phyloP scores from a whole-genome alignment of 1,140 invertebrate species.

The Psilanteris sp. region DNA sequence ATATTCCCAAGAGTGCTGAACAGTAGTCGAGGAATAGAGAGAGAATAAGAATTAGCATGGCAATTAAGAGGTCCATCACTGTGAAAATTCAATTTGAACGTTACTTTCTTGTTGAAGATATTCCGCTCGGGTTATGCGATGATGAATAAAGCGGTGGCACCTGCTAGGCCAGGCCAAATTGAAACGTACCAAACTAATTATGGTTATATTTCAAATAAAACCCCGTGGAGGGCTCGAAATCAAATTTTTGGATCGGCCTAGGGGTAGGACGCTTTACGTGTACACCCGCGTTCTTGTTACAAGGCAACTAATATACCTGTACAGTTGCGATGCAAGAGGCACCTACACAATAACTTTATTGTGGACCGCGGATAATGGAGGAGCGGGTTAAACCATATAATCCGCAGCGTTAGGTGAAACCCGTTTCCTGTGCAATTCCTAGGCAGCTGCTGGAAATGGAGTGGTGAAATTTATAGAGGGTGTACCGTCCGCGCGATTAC shows the following conservation, averaged over 20 bases:
- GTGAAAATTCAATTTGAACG: slow-evolving; percentile 67
- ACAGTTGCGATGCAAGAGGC: slow-evolving; percentile 45
- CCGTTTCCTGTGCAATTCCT: slow-evolving; percentile 66
- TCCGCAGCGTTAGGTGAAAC: slow-evolving; percentile 74
- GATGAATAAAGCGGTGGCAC: slow-evolving; percentile 61
- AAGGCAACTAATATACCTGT: slow-evolving; percentile 59
- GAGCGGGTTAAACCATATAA: slow-evolving; percentile 71
- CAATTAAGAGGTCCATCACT: slow-evolving; percentile 77
- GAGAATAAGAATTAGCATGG: slow-evolving; percentile 68
- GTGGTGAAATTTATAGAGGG: slow-evolving; percentile 40
- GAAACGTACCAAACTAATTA: slow-evolving; percentile 60
- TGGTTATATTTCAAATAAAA: slow-evolving; percentile 40
- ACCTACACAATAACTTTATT: slow-evolving; percentile 35
- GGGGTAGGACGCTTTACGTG: slow-evolving; percentile 11
- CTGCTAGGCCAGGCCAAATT: slow-evolving; percentile 55
- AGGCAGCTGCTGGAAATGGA: slow-evolving; percentile 27
- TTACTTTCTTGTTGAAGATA: slow-evolving; percentile 54
- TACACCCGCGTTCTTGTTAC: slow-evolving; percentile 55
- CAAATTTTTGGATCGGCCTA: slow-evolving; percentile 32
- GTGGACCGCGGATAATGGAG: slow-evolving; percentile 38
- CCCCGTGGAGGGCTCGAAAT: slow-evolving; percentile 2
- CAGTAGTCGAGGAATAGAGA: slow-evolving; percentile 76
- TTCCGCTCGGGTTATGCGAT: slow-evolving; percentile 40
- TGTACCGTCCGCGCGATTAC: slow-evolving; percentile 20
- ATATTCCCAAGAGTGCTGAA: slow-evolving; percentile 73